Base-by-base conservation (phyloP, 2,797 vertebrate species). In the Nyctalus aviator region DNA sequence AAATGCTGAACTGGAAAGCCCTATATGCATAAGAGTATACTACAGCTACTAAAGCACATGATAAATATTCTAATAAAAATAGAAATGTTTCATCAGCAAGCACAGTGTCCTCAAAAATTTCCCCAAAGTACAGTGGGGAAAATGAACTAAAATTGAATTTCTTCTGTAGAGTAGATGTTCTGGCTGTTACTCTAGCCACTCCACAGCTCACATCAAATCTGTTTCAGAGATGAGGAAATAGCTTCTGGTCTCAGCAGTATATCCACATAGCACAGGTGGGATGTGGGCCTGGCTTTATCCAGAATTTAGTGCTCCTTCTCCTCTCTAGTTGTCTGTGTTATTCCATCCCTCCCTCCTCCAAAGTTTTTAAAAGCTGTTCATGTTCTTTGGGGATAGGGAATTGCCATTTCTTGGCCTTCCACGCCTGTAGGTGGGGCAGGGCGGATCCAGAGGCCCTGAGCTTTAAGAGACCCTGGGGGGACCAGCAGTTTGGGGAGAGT, bases 1-100 rank as follows among this genome's bases (percentile, higher is more conserved):
- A 91, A 48, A 57, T 59, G 8, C 37, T 57, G 55, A 44, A 41
- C 8, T 93, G 17, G 66, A 75, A 93, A 90, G 27, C 14, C 53
- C 62, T 77, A 13, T 25, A 8, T 55, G 68, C 76, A 35, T 59
- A 90, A 37, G 18, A 55, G 50, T 59, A 23, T 10, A 48, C n/a
- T 83, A 81, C 72, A 32, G 64, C 44, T 30, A 21, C 55, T 66
- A 57, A 88, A 84, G 87, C 76, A 83, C 11, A 46, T 82, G 55
- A 59, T 84, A 76, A 59, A 48, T 53, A 84, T 69, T 66, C 73
- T 73, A 46, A 21, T 84, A 76, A 87, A 85, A 35, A 44, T 20
- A 71, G 71, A 87, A 86, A 73, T 55, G 71, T 91, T 75, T 92
- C 30, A 62, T 48, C 72, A 44, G 35, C 59, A 44, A 50, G 75